Conservation (phyloP, 2,888 invertebrate species). For the Gryllus longicercus region DNA sequence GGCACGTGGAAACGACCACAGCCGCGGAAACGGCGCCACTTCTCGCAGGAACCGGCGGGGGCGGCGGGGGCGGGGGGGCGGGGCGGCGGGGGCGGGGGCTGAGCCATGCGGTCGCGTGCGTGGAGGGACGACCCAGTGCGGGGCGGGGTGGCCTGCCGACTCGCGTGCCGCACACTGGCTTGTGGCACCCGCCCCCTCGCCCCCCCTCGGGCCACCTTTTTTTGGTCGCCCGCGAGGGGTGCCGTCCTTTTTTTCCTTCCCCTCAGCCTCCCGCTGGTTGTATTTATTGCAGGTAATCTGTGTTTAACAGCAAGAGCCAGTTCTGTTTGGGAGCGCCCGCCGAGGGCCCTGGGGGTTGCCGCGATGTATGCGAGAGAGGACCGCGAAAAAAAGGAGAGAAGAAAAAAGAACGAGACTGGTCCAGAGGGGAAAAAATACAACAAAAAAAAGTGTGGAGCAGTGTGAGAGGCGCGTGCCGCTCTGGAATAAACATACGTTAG, state of each 20-base stretch:
- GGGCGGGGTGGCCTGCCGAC: not conserved
- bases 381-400: not conserved
- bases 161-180: not conserved
- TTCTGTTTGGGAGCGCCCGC: not conserved
- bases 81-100: not conserved
- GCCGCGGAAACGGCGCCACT: not conserved
- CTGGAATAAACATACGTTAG: not conserved
- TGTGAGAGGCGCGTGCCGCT: not conserved
- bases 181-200: not conserved
- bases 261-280: not conserved
- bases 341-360: not conserved
- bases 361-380: not conserved
- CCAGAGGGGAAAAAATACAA: not conserved
- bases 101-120: not conserved
- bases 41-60: not conserved
- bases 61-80: not conserved
- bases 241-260: not conserved
- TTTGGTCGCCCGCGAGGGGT: not conserved
- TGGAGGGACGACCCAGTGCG: not conserved
- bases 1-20: not conserved
- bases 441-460: not conserved
- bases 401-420: not conserved
- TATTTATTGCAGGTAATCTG: conserved; percentile 8
- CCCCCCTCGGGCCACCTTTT: not conserved
- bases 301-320: not conserved